A percentile compares a stretch with the other conserved stretches of the same genome.
Conservation (phyloP, 2,888 invertebrate genomes). For the Synergus itoensis region DNA sequence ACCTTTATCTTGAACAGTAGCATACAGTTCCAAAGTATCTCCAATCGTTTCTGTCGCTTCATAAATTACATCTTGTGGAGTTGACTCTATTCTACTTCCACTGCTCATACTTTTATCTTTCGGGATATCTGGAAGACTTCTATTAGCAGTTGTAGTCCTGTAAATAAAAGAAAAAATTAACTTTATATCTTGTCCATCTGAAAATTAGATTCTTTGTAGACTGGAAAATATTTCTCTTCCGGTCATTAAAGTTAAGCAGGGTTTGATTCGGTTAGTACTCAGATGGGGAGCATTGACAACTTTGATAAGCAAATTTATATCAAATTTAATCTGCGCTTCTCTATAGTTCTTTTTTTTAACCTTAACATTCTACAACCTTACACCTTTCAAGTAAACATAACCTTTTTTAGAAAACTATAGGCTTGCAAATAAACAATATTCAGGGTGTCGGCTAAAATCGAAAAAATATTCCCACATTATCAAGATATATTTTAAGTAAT, state of each 20-base stretch:
- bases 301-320: not conserved
- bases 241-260: not conserved
- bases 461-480: too few relatives aligned
- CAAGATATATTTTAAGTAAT: too few relatives aligned
- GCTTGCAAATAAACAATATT: constrained; percentile 2
- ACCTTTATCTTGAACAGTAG: constrained; percentile 86
- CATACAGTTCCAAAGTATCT: constrained; percentile 92
- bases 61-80: constrained; percentile 70
- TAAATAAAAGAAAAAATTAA: constrained; percentile 43
- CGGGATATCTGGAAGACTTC: constrained; percentile 92
- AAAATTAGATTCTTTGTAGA: not conserved
- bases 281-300: not conserved
- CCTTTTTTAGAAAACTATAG: not conserved
- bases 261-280: too few relatives aligned
- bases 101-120: constrained; percentile 83
- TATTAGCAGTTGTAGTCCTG: constrained; percentile 81
- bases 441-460: too few relatives aligned
- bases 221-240: not conserved
- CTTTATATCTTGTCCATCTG: not conserved
- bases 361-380: not conserved
- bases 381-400: not conserved
- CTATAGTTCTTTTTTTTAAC: not conserved
- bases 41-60: constrained; percentile 78
- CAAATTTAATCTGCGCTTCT: not conserved
- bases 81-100: constrained; percentile 67